Evolutionary conservation across 2,888 invertebrate species (phyloP).

Genomic region (Ophion ellenae): DNA sequence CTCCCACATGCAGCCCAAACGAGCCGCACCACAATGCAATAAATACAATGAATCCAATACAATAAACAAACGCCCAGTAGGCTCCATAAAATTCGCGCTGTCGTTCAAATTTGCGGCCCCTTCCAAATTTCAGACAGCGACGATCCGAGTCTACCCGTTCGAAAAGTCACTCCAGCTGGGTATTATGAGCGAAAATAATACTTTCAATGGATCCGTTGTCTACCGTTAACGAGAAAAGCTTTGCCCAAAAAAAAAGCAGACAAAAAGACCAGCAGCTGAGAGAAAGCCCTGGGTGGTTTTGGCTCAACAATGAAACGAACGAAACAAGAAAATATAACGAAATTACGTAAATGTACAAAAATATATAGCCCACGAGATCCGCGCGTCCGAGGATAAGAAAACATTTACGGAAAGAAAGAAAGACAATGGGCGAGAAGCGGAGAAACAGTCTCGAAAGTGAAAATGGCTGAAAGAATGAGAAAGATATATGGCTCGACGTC

Average conservation of each 20-base stretch:
- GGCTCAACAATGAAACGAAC: conserved; percentile 53
- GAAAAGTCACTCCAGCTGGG: conserved; percentile 46
- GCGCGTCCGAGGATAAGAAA: background rate
- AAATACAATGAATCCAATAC: background rate
- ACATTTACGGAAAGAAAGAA: background rate
- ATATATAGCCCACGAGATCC: conserved; percentile 19
- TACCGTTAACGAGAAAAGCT: conserved; percentile 43
- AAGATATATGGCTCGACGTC: conserved; percentile 22
- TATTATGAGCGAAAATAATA: conserved; percentile 28
- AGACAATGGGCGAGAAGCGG: conserved; percentile 18
- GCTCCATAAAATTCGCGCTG: background rate
- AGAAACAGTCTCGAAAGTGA: conserved; percentile 15
- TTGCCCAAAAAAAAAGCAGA: conserved; percentile 1
- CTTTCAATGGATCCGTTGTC: conserved; percentile 27
- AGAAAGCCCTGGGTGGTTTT: background rate
- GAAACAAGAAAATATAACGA: conserved; percentile 39
- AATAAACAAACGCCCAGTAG: background rate
- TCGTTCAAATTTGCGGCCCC: background rate
- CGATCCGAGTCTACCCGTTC: background rate
- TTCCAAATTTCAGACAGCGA: background rate
- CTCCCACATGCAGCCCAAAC: background rate
- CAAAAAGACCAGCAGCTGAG: conserved; percentile 55
- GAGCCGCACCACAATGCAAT: background rate
- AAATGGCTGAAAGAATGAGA: conserved; percentile 25
- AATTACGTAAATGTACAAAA: conserved; percentile 39